Conservation (phyloP, 2,797 vertebrate species). For the Halcyon chelicuti region DNA sequence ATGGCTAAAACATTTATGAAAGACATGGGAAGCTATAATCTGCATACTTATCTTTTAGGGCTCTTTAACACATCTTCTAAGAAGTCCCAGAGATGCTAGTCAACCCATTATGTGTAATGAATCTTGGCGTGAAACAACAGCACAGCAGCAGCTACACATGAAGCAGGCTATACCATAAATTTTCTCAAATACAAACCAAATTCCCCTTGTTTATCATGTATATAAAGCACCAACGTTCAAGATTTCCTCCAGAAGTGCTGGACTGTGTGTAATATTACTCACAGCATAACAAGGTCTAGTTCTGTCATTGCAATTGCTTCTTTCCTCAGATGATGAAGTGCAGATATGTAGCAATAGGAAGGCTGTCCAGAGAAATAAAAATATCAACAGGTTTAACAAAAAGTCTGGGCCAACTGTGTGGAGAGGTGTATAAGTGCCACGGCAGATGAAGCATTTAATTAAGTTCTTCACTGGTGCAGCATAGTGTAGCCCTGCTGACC, state of each 20-base stretch:
- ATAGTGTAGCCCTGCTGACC: background rate
- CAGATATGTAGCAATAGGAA: background rate
- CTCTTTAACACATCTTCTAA: slow-evolving; percentile 48
- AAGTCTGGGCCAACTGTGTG: background rate
- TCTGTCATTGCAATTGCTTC: slow-evolving; percentile 61
- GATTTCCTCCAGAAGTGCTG: slow-evolving; percentile 68
- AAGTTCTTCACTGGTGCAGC: background rate
- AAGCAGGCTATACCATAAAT: slow-evolving; percentile 58
- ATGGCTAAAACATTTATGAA: background rate
- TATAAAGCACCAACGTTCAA: slow-evolving; percentile 55
- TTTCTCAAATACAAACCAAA: slow-evolving; percentile 69
- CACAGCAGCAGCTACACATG: slow-evolving; percentile 13
- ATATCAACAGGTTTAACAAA: slow-evolving; percentile 46
- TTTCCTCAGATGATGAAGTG: slow-evolving; percentile 61
- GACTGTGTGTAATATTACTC: slow-evolving; percentile 69
- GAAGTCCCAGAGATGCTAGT: slow-evolving; percentile 55
- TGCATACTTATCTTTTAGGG: slow-evolving; percentile 11
- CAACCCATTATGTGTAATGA: slow-evolving; percentile 65
- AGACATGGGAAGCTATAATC: slow-evolving; percentile 35
- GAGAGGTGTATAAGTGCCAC: background rate
- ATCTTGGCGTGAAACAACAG: slow-evolving; percentile 55
- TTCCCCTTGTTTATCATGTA: slow-evolving; percentile 70
- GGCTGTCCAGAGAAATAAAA: slow-evolving; percentile 3
- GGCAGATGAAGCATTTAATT: background rate
- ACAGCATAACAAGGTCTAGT: slow-evolving; percentile 62